Evolutionary conservation across 2,888 invertebrate species (phyloP), one percentile per base, ranked within the genome.

Genomic region (Graphium colonna): DNA sequence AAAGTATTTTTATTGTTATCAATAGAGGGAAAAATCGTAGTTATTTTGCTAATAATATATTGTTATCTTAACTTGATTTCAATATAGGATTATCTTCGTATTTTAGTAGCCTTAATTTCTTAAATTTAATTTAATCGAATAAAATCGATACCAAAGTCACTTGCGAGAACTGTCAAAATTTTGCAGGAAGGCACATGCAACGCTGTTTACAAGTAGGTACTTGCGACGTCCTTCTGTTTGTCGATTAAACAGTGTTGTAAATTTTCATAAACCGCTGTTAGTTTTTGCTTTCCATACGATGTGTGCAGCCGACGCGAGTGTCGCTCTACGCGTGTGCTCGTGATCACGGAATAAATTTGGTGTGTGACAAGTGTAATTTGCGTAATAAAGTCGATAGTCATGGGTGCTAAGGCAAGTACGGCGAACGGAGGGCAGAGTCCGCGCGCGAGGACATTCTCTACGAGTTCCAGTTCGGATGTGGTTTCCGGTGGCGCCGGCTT

Each of bases 391-490:
- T 47, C 36, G 73, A 71, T 65, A 62, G 81, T 72, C 68, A 96
- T 96, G 95, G 95, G 95, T 90, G 95, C 95, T 79, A 95, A 95
- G 90, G 93, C 95, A 72, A 95, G 95, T 82, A 95, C 95, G 65
- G 94, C 95, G 66, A 93, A 92, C 79, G 93, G 93, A 71, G 94
- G 94, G 73, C 93, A 93, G 84, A 93, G 93, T 89, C 93, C 94
- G 69, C 92, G 94, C 64, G 91, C 93, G 64, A 91, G 94, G 79
- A 94, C 94, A 79, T 95, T 95, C 82, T 95, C 95, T 51, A 94
- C 92, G 77, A 93, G 93, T 87, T 92, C 94, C 60, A 92, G 92
- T 66, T 92, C 92, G 54, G 93, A 92, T 61, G 92, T 92, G 61
- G 92, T 92, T 72, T 83, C 93, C 65, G 80, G 90, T 64, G 69